Conservation (phyloP, 2,888 invertebrate genomes). For the Alcis repandata region DNA sequence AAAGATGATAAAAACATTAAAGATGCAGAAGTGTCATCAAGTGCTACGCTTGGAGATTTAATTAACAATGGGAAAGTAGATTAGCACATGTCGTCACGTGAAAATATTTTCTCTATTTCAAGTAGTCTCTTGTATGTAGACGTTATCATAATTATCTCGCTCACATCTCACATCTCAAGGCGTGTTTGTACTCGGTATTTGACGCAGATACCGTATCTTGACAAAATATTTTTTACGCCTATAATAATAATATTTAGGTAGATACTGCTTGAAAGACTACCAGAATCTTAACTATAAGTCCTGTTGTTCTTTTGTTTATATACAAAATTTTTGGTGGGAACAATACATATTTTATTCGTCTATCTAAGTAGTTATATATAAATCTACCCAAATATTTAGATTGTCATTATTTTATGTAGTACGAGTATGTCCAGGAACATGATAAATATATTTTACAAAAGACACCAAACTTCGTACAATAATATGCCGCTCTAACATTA, state of each 20-base stretch:
- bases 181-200: constrained; percentile 22
- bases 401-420: too few species aligned
- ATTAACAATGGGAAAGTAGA: constrained; percentile 48
- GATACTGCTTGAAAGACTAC: too few species aligned
- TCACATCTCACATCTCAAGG: constrained; percentile 41
- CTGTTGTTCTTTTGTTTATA: too few species aligned
- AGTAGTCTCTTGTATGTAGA: constrained; percentile 33
- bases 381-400: too few species aligned
- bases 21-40: constrained; percentile 34
- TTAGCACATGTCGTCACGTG: constrained; percentile 47
- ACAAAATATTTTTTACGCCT: constrained; percentile 2
- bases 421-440: too few species aligned
- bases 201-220: constrained; percentile 10
- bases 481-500: not conserved
- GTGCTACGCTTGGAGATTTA: constrained; percentile 35
- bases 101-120: constrained; percentile 51
- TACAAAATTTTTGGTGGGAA: too few species aligned
- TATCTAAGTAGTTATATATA: too few species aligned
- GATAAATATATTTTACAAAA: not conserved
- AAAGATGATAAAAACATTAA: constrained; percentile 7
- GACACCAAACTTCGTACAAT: not conserved
- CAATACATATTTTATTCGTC: too few species aligned
- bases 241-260: too few species aligned
- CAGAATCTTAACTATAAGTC: too few species aligned
- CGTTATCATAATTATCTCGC: constrained; percentile 52